Evolutionary conservation across 2,113 vertebrate species (phyloP), one percentile per base, ranked within the genome.

Genomic region (Gracilinanus agilis): DNA sequence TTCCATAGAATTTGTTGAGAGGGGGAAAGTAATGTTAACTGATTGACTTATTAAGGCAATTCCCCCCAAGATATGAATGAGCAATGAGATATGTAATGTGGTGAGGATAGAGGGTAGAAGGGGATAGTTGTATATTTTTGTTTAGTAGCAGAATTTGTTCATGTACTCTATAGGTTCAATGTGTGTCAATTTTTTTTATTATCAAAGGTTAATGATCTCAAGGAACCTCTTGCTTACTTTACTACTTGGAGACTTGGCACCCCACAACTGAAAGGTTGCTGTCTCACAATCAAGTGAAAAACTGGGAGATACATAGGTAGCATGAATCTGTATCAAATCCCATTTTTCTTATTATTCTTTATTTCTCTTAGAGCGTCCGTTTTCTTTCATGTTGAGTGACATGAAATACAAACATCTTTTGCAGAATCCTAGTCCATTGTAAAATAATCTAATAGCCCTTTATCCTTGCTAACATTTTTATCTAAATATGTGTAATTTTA

Each of bases 361-460:
- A 40, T 75, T 75, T 75, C 67, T 83, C n/a, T 96, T 55, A 92
- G 54, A 24, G 95, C 96, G 93, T 96, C 61, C 89, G 8, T 83
- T 94, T 92, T 90, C 75, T 56, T 93, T 90, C 75, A 34, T 49
- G 61, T 92, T 94, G 88, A 91, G 88, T 93, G 40, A n/a, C 9
- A 5, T 90, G 90, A 92, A 95, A 90, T 44, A 44, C 88, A 55
- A 95, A 24, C 91, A 94, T 96, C 53, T 91, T 94, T 53, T 27
- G 95, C 29, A 93, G 16, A 83, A 19, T 90, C 40, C 24, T 95
- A 92, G 29, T 92, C 53, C 92, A 44, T 44, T 92, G 40, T 92
- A 93, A 97, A 96, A 90, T 19, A n/a, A 75, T 13, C 10, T 4
- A 7, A 27, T 12, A 67, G 29, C 10, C 10, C 61, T 83, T 83